Conservation (phyloP, 2,888 invertebrate species). For the Mythimna vitellina region DNA sequence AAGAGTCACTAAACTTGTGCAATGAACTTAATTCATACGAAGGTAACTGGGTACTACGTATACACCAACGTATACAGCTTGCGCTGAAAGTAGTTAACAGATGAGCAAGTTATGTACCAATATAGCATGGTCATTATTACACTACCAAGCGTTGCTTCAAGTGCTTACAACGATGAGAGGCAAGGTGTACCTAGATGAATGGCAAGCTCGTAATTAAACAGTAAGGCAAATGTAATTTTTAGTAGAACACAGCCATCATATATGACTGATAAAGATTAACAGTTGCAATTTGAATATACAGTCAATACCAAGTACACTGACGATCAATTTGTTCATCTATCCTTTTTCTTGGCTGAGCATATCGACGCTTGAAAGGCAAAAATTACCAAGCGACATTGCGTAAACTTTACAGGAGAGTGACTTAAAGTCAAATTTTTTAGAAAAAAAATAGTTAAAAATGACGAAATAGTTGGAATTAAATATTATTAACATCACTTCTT, state of each 20-base stretch:
- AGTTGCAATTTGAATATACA: background rate
- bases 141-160: conserved; percentile 59
- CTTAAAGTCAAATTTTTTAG: too few species aligned
- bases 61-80: conserved; percentile 7
- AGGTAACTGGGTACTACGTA: background rate
- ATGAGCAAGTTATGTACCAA: conserved; percentile 29
- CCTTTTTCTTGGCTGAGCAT: background rate
- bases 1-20: background rate
- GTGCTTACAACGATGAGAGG: conserved; percentile 58
- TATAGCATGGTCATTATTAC: conserved; percentile 60
- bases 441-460: too few species aligned
- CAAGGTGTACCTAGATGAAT: conserved; percentile 49
- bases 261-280: background rate
- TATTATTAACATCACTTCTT: too few species aligned
- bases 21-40: conserved; percentile 18
- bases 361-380: too few species aligned
- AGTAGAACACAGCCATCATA: background rate
- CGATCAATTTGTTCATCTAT: background rate
- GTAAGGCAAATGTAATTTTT: background rate
- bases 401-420: too few species aligned
- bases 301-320: background rate
- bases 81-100: conserved; percentile 20
- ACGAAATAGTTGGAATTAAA: too few species aligned
- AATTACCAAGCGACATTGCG: too few species aligned
- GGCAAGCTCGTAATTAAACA: too few species aligned